A percentile compares a stretch with the other conserved stretches of the same genome.
phyloP scores from a whole-genome alignment of 2,797 vertebrate species.

The Ispidina lecontei region DNA sequence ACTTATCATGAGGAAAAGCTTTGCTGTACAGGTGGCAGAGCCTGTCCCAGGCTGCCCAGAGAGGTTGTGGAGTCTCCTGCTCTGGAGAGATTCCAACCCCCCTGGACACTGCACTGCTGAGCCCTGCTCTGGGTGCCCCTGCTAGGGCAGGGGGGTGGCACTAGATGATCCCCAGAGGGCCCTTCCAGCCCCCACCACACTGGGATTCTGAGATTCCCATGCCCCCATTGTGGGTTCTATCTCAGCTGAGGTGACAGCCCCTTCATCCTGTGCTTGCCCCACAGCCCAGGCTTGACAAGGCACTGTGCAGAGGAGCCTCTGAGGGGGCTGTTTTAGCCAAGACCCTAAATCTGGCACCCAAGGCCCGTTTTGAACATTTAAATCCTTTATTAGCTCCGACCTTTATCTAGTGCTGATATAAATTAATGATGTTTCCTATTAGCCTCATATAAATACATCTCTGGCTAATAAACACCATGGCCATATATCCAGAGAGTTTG shows the following conservation, averaged over 20 bases:
- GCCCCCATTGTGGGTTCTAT: fast-evolving
- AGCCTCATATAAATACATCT: background rate
- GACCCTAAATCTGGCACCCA: background rate
- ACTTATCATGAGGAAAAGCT: background rate
- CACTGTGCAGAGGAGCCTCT: background rate
- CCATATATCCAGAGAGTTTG: background rate
- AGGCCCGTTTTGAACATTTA: background rate
- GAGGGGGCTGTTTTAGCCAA: background rate
- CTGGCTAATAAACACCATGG: background rate
- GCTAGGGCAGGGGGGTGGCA: background rate
- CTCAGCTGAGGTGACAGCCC: background rate
- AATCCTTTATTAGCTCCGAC: background rate
- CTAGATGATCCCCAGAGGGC: background rate
- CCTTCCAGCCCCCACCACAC: too few relatives aligned
- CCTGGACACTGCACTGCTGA: background rate
- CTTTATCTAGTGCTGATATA: background rate
- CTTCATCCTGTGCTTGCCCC: background rate
- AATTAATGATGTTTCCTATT: background rate
- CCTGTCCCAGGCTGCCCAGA: background rate
- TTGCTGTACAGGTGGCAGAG: background rate
- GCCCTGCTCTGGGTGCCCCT: background rate
- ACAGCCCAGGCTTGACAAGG: background rate
- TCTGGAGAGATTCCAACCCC: background rate
- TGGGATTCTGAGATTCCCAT: background rate
- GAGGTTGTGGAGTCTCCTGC: background rate